Base-by-base conservation (phyloP, 2,797 vertebrate genomes). In the Borostomias antarcticus region DNA sequence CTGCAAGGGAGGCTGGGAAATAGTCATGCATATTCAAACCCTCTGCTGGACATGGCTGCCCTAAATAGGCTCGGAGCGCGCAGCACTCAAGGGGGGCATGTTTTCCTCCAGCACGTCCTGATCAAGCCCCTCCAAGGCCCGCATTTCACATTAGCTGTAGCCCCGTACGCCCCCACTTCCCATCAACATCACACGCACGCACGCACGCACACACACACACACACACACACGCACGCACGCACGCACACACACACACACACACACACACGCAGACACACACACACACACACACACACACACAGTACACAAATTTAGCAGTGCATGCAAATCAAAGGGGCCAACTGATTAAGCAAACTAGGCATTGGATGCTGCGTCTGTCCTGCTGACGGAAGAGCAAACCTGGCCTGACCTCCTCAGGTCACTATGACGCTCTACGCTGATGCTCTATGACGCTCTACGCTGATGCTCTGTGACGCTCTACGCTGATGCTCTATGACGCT, bases 1-100 rank as follows among this genome's bases (percentile, higher is more conserved):
- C 91, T 90, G 88, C 88, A 52, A 92, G 91, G 89, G 79, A 81
- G 76, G 81, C 86, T 86, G 83, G 75, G 77, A n/a, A n/a, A 91
- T 82, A 82, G 59, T 91, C 90, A 93, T 92, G 91, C 91, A 93
- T 92, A 93, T 91, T 92, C 90, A 93, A 89, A 92, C 86, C 75
- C 79, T 90, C 91, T 91, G 88, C 91, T 89, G 90, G 90, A 90
- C 91, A 91, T 87, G 81, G 83, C 82, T 91, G 91, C 83, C 91
- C 90, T 92, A 91, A 90, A 92, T 92, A 91, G 76, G 83, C 84
- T 64, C 70, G 81, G 84, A 91, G 87, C 86, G 70, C 91, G 86
- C 86, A 86, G 80, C 81, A 89, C 88, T 91, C 83, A 86, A 77
- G 88, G 86, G 79, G 75, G 82, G 76, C 73, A 89, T 84, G 80